A percentile compares a stretch with the other conserved stretches of the same genome.
Conservation (phyloP, 2,888 invertebrate species). For the Drosophila pseudotalamancana region DNA sequence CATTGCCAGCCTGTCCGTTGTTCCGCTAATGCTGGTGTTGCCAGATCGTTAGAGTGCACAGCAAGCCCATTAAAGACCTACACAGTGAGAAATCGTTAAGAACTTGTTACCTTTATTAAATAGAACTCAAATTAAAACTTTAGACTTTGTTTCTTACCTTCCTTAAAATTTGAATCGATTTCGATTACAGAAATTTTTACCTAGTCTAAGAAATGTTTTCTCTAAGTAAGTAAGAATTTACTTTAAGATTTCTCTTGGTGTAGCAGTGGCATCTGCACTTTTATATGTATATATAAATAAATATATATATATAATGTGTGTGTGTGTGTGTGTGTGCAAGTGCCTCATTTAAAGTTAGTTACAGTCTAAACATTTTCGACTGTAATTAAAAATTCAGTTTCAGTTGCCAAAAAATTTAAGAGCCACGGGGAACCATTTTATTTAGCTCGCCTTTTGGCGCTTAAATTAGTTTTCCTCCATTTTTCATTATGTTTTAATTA, state of each 20-base stretch:
- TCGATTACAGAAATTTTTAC: too few relatives aligned
- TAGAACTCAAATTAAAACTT: too few relatives aligned
- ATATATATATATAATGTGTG: conserved; percentile 6
- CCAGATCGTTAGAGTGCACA: conserved; percentile 32
- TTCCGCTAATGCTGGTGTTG: conserved; percentile 5
- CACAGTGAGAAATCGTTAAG: too few relatives aligned
- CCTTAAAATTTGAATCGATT: too few relatives aligned
- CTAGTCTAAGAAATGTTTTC: too few relatives aligned
- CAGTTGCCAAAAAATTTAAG: conserved; percentile 51
- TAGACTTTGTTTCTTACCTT: too few relatives aligned
- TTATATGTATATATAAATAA: neutral
- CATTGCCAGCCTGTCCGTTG: neutral
- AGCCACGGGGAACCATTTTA: conserved; percentile 28
- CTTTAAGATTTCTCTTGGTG: too few relatives aligned
- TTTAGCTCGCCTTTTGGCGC: conserved; percentile 7
- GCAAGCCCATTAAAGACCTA: conserved; percentile 6
- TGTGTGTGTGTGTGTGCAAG: conserved; percentile 11
- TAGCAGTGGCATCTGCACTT: too few relatives aligned
- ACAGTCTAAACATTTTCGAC: conserved; percentile 63
- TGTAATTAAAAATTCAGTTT: conserved; percentile 73
- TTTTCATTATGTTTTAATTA: conserved; percentile 4
- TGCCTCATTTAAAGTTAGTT: conserved; percentile 66
- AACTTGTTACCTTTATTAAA: too few relatives aligned
- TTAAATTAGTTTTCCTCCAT: conserved; percentile 36
- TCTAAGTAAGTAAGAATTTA: too few relatives aligned